phyloP scores from a whole-genome alignment of 2,113 vertebrate genomes.

The Rhinopomastus cyanomelas region DNA sequence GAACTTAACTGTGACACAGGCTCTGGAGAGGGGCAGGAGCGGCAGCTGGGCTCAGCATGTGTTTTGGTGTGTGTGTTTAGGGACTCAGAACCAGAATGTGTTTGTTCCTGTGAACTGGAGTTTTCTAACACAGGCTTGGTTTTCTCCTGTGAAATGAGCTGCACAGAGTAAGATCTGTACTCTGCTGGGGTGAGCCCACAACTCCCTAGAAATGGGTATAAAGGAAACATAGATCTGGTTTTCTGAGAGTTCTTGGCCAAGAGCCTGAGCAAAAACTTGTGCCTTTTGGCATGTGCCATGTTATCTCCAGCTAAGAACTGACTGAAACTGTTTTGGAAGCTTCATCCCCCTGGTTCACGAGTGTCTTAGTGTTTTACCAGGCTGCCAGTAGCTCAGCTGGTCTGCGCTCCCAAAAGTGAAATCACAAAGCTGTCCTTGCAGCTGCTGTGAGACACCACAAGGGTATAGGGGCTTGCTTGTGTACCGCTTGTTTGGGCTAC shows the following conservation, averaged over 20 bases:
- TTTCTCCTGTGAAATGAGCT: background rate
- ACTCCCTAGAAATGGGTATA: background rate
- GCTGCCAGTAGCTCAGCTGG: background rate
- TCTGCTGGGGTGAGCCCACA: background rate
- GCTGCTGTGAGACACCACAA: background rate
- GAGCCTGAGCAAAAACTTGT: background rate
- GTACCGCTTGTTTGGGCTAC: background rate
- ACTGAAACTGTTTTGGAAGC: background rate
- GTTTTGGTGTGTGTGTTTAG: background rate
- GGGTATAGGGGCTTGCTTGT: background rate
- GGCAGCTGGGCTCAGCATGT: background rate
- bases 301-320: background rate
- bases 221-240: background rate
- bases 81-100: background rate
- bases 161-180: constrained; percentile 17
- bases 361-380: background rate
- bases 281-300: background rate
- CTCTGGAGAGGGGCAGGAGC: background rate
- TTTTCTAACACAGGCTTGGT: constrained; percentile 2
- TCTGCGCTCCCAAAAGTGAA: background rate
- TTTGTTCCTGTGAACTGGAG: background rate
- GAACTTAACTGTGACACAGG: background rate
- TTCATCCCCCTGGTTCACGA: background rate
- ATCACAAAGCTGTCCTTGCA: background rate
- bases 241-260: background rate